Evolutionary conservation across 2,113 vertebrate genomes (phyloP), one percentile per base, ranked within the genome.

Genomic region (Zapornia atra): DNA sequence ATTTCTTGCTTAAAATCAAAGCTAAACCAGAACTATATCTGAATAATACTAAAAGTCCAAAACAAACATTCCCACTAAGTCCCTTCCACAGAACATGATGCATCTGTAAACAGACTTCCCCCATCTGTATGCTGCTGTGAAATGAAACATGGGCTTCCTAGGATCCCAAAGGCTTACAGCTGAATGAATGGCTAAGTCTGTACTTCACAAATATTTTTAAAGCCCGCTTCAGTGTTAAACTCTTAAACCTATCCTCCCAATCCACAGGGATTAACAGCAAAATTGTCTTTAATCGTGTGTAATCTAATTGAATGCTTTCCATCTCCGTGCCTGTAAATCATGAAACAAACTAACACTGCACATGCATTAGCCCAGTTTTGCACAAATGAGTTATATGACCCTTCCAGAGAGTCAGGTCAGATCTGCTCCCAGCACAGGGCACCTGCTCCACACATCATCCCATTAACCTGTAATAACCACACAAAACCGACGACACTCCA

Each of bases 171-270:
- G 72, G 42, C 73, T 79, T 80, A n/a, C 16, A 82, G 48, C 59
- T 80, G 54, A 83, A 63, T 33, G 59, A 88, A 44, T 48, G n/a
- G 61, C 56, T 73, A 80, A 44, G 59, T 65, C 70, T 59, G 21
- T 36, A 70, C 29, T 83, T 61, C 78, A 78, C 28, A 81, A 77
- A 75, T 90, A 90, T 80, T 91, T 93, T 38, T 60, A 71, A 71
- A 85, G 72, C 65, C 80, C 10, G n/a, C 53, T 82, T 60, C 75
- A 24, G 21, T 33, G 38, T 76, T 69, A 83, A 78, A 82, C 68
- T 80, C 61, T 70, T 90, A 75, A 95, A 90, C 21, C 31, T 56
- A 10, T 57, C 40, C 42, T 94, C 64, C n/a, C 91, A 93, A 94
- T 78, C 82, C 86, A 56, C 51, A 26, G 19, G 38, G 76, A 73